Evolutionary conservation across 1,140 invertebrate genomes (phyloP), one percentile per base, ranked within the genome.

Genomic region (Neocloeon triangulifer): DNA sequence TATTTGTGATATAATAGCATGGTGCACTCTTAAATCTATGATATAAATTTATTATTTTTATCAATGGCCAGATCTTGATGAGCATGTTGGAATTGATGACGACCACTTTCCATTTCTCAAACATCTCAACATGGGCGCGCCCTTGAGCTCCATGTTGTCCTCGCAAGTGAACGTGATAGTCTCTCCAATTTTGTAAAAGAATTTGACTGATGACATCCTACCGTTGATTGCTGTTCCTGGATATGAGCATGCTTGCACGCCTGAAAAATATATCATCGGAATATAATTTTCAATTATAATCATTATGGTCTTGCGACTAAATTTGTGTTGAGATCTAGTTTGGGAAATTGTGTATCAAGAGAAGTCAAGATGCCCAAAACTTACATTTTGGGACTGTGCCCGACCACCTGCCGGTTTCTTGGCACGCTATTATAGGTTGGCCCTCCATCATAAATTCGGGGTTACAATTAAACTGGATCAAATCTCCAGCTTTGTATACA

Each of bases 371-470:
- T n/a, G n/a, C n/a, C n/a, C n/a, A n/a, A n/a, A n/a, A 63, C 64
- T 66, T 54, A 73, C 84, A 89, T 52, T 75, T 78, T 15, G 84
- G 81, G 14, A 74, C 55, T 19, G 69, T 64, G 35, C 75, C 67
- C 19, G 76, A 81, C 85, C 85, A 91, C 32, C 74, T 56, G 14
- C 79, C 79, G 53, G 70, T 82, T 49, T 86, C 79, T 55, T 82
- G 75, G 53, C 85, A 91, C 9, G 76, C 71, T 22, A 82, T 66
- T 38, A 80, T 75, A 8, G 73, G 70, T 43, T 75, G 64, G 3
- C 82, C 82, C 49, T 82, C 73, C 59, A 88, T 71, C 64, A 85
- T 82, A 53, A 71, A 84, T 34, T 82, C 78, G 25, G 74, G 66
- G 52, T 79, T 70, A 53, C 84, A 89, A 48, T 73, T 73, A 55